Evolutionary conservation across 92 coral and sea anemone genomes (phyloP).

Genomic region (Micromussa lordhowensis): DNA sequence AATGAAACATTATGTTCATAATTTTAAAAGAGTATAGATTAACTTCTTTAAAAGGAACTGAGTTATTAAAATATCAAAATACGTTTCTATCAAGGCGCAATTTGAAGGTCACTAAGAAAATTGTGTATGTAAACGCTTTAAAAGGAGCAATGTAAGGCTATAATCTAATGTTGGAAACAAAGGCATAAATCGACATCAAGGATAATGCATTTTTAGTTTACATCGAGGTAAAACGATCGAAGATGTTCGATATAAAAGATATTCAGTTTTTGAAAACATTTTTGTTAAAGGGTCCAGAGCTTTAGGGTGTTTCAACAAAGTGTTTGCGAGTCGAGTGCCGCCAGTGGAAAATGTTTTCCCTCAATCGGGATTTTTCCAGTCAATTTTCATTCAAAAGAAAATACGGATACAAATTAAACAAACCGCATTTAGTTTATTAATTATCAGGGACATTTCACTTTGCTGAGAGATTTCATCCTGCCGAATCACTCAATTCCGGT

Average conservation of each 20-base stretch:
- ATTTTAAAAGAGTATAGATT: neutral
- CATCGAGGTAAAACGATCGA: neutral
- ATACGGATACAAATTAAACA: neutral
- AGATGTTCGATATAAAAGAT: neutral
- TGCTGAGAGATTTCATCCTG: neutral
- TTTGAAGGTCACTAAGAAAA: slow-evolving; percentile 8
- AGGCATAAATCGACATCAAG: neutral
- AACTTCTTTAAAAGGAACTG: neutral
- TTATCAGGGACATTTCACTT: neutral
- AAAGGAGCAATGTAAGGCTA: neutral
- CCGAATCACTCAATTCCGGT: neutral
- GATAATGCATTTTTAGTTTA: neutral
- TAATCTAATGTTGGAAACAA: neutral
- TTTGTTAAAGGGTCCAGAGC: neutral
- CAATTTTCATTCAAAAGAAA: neutral
- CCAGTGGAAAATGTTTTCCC: neutral
- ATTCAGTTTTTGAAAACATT: neutral
- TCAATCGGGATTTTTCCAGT: neutral
- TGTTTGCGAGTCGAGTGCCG: neutral
- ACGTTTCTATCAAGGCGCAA: neutral
- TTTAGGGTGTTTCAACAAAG: neutral
- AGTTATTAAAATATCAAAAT: neutral
- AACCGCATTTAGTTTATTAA: neutral
- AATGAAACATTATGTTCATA: neutral
- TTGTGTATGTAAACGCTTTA: slow-evolving; percentile 27